Conservation (phyloP, 2,888 invertebrate species). For the Spodoptera exigua region DNA sequence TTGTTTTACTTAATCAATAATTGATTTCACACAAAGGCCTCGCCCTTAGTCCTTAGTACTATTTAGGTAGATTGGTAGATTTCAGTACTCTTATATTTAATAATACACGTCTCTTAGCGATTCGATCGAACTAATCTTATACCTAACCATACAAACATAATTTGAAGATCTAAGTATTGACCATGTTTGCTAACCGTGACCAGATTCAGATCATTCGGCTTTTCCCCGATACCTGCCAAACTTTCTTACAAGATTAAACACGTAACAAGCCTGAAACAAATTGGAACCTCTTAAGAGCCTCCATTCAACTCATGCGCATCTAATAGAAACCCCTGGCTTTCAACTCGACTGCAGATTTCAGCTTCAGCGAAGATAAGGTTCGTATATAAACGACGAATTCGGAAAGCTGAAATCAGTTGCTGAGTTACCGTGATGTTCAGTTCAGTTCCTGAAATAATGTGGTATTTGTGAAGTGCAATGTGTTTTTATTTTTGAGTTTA, state of each 20-base stretch:
- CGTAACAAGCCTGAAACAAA: conserved; percentile 31
- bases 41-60: no score
- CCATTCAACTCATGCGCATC: conserved; percentile 67
- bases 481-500: not conserved
- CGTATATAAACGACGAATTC: conserved; percentile 67
- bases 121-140: no score
- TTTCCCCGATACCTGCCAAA: conserved; percentile 6
- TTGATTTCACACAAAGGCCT: no score
- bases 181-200: not conserved
- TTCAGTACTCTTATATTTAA: no score
- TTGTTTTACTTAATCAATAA: no score
- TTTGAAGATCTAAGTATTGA: no score
- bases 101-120: no score
- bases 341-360: conserved; percentile 72
- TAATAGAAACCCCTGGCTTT: conserved; percentile 64
- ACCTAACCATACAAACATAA: no score
- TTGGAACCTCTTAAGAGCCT: conserved; percentile 14
- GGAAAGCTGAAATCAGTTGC: conserved; percentile 62
- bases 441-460: conserved; percentile 12
- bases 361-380: conserved; percentile 68
- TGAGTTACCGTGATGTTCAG: conserved; percentile 56
- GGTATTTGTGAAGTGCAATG: conserved; percentile 2
- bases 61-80: no score
- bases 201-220: not conserved
- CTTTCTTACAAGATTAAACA: conserved; percentile 22